Evolutionary conservation across 2,888 invertebrate species (phyloP), one percentile per base, ranked within the genome.

Genomic region (Agrochola lychnidis): DNA sequence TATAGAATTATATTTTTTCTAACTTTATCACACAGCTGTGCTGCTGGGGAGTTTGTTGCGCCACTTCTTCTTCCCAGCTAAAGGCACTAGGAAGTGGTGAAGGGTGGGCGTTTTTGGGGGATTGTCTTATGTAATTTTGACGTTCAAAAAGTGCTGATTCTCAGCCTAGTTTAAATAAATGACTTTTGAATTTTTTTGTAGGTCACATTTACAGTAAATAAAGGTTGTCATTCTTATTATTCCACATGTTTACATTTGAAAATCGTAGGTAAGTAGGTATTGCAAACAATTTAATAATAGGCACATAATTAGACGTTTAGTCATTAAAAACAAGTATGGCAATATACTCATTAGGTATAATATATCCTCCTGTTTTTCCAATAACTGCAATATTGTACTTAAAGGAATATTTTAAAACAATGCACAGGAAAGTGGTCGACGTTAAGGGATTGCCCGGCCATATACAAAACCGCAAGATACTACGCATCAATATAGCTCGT

Each of bases 301-400:
- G 40, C 69, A 70, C 6, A 6, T 53, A 53, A 57, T 59, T 59
- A 61, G 12, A 57, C 10, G 25, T 69, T 53, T 70, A 64, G 63
- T 75, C 40, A 69, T 48, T 42, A 67, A 51, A 77, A 70, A 30
- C 68, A 59, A 81, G 0, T 14, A 74, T 42, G 22, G 70, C 45
- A 69, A 70, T 42, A 14, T n/a, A 66, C 3, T 66, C 2, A 57
- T 62, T 67, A 59, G 51, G 51, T 14, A 68, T 30, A 56, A 64
- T 82, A 62, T 83, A 51, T 78, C 79, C 83, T 83, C 30, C 14
- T 66, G 61, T 78, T 62, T 77, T 78, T 83, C 79, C 82, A 75
- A 62, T 70, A 66, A 66, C 14, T 69, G 30, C 16, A 62, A 45
- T 62, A 19, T 42, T 5, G 30, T 69, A 61, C 5, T 16, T 57